A percentile compares a stretch with the other conserved stretches of the same genome.
phyloP scores from a whole-genome alignment of 2,888 invertebrate species.

The Pterostichus niger region DNA sequence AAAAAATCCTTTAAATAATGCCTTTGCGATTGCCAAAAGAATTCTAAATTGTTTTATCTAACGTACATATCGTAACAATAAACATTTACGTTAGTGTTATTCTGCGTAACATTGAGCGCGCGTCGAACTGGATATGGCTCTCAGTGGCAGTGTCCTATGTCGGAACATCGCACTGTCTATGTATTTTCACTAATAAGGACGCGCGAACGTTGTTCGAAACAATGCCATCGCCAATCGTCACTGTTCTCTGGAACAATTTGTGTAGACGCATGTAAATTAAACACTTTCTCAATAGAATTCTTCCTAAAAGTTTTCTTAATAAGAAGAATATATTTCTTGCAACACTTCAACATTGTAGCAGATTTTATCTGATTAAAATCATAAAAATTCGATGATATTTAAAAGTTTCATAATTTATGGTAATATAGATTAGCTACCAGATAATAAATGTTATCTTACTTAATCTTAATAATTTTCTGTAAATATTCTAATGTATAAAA shows the following conservation, averaged over 20 bases:
- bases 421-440: background rate
- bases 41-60: no score
- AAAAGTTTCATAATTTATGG: background rate
- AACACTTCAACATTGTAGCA: background rate
- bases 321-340: no score
- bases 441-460: constrained; percentile 4
- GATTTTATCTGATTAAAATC: background rate
- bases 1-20: no score
- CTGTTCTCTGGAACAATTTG: background rate
- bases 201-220: background rate
- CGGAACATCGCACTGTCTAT: background rate
- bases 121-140: background rate
- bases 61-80: background rate
- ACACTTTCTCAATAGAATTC: no score
- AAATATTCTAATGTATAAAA: background rate
- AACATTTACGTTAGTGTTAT: background rate
- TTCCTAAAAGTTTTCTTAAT: no score
- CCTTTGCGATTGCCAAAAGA: no score
- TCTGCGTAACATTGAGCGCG: background rate
- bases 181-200: constrained; percentile 43
- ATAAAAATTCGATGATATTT: background rate
- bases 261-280: background rate
- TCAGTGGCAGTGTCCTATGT: constrained; percentile 9
- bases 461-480: constrained; percentile 1
- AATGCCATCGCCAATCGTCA: background rate